Conservation (phyloP, 2,113 vertebrate genomes). For the Mastomys natalensis region DNA sequence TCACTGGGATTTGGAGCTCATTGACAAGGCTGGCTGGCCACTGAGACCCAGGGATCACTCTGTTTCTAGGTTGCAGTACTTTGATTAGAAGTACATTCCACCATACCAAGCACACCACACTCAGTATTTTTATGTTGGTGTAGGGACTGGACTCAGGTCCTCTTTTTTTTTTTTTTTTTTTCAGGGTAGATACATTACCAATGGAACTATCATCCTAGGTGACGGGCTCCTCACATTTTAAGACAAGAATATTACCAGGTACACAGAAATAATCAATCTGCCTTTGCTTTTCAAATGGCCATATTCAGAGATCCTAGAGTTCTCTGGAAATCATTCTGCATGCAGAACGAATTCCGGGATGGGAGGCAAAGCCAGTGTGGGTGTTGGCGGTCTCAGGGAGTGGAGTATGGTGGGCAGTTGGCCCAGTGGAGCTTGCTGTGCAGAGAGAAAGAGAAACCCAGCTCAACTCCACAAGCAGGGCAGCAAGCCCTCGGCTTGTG, state of each 20-base stretch:
- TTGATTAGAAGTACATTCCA: neutral
- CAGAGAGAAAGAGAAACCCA: neutral
- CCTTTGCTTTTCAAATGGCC: neutral
- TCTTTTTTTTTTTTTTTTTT: neutral
- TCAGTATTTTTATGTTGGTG: neutral
- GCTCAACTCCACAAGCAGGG: neutral
- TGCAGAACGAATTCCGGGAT: neutral
- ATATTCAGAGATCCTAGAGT: neutral
- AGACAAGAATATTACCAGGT: neutral
- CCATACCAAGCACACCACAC: neutral
- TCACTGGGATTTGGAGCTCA: neutral
- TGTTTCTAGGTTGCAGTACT: neutral
- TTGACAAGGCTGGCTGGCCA: neutral
- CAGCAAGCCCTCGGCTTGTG: neutral
- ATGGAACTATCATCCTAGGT: neutral
- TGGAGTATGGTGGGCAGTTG: neutral
- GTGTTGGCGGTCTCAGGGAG: neutral
- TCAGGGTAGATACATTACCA: neutral
- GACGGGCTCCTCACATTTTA: neutral
- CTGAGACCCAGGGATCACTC: neutral
- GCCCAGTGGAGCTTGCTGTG: neutral
- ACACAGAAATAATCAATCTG: neutral
- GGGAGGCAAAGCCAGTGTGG: neutral
- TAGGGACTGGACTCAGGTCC: neutral
- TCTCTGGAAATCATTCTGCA: constrained; percentile 6